phyloP scores from a whole-genome alignment of 2,113 vertebrate species.

The Andinoacara biseriatus region DNA sequence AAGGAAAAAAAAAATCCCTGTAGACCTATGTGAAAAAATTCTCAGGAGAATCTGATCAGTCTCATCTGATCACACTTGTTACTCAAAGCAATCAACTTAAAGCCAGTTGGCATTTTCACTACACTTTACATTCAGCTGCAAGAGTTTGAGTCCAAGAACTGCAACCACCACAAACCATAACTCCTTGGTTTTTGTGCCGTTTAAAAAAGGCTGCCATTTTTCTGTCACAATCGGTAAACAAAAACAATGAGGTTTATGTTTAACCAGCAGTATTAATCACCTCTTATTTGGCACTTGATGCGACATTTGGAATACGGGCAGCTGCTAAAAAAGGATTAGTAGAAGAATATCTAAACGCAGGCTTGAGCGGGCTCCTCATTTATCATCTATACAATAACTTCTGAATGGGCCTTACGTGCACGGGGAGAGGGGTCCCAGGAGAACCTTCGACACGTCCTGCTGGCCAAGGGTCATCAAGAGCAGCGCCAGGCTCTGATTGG shows the following conservation, averaged over 20 bases:
- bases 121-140: no score
- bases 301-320: constrained; percentile 39
- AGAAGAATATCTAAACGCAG: constrained; percentile 41
- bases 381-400: background rate
- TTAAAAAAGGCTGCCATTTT: background rate
- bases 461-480: constrained; percentile 97
- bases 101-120: no score
- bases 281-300: background rate
- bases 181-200: background rate
- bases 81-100: background rate
- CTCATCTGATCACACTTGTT: background rate
- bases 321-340: constrained; percentile 12
- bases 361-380: background rate
- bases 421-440: constrained; percentile 92
- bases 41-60: background rate
- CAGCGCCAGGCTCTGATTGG: constrained; percentile 93
- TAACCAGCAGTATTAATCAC: background rate
- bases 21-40: background rate
- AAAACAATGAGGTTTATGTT: no score
- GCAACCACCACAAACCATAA: background rate
- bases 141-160: no score
- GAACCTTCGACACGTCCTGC: constrained; percentile 95
- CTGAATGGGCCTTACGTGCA: constrained; percentile 89
- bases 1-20: background rate
- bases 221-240: background rate